Evolutionary conservation across 2,797 vertebrate genomes (phyloP), one percentile per base, ranked within the genome.

Genomic region (Coregonus sp.): DNA sequence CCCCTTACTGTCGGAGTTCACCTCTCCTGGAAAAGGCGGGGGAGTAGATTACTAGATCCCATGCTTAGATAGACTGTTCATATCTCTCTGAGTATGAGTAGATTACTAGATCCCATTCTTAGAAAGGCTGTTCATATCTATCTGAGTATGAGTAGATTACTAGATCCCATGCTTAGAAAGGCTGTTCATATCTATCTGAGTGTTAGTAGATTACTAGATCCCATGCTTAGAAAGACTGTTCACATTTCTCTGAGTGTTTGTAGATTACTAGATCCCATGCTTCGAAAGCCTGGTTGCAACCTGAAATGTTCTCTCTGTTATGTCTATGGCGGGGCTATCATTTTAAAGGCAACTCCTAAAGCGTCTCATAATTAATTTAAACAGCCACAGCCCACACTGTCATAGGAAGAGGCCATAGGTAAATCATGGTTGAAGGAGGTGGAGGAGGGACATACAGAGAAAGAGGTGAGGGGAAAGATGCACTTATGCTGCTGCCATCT

Each of bases 401-500:
- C 73, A 83, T 84, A 80, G 67, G 81, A 85, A 89, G 87, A 91
- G 72, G 77, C 90, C 81, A 90, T 85, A 80, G 2, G 9, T 47
- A 47, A 11, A 73, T 4, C 29, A 59, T 5, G 20, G 33, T 31
- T 72, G 11, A 20, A 16, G n/a, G 50, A 63, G n/a, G 72, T 73
- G 75, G 74, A 79, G 82, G 74, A 74, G 83, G 31, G 29, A 50
- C 12, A 4, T 15, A 7, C 40, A 11, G 0, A 0, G 25, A 31
- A 29, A 31, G 20, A 18, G 47, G 51, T 2, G n/a, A 50, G 18
- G 0, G 1, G 33, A 31, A 29, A 72, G 70, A 82, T 80, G 40
- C 54, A 76, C 88, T 92, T 90, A 75, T 52, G 78, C 90, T 92
- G 89, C 91, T 90, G 81, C 91, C 92, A 91, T 91, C 93, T 93